These are phyloP conservation scores for Tachuris rubrigastra DNA, from an alignment of 2,113 vertebrate genomes.

Conservation along the genomic window DNA sequence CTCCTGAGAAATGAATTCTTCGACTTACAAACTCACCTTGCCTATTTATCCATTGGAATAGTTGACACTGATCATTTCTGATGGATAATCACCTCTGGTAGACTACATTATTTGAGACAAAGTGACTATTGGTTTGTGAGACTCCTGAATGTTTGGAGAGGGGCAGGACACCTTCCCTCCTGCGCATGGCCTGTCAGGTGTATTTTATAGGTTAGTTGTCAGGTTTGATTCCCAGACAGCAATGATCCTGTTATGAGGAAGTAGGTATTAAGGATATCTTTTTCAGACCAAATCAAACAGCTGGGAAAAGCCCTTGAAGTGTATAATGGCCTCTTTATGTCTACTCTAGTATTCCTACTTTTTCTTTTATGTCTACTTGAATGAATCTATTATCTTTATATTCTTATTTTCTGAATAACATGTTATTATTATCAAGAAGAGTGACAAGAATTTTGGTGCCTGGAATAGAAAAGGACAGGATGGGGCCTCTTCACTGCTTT, in stretches of 20 bases:
- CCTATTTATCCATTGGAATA: neutral
- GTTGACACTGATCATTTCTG: neutral
- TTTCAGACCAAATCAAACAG: neutral
- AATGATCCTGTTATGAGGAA: neutral
- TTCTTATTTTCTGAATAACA: neutral
- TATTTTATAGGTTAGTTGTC: neutral
- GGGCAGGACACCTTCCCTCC: neutral
- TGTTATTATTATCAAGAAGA: neutral
- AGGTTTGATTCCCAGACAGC: neutral
- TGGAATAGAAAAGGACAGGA: neutral
- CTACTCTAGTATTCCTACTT: neutral
- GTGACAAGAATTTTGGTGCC: neutral
- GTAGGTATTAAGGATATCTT: neutral
- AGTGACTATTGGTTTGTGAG: neutral
- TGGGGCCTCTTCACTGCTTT: neutral
- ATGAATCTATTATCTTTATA: neutral
- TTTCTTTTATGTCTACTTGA: neutral
- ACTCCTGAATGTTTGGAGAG: neutral
- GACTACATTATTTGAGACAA: neutral
- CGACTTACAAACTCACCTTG: neutral
- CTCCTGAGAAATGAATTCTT: neutral
- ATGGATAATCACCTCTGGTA: neutral
- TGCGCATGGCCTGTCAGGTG: neutral
- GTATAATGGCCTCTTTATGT: accelerated
- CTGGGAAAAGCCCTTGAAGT: neutral